Base-by-base conservation (phyloP, 1,140 invertebrate species). In the Leptinotarsa defecta region DNA sequence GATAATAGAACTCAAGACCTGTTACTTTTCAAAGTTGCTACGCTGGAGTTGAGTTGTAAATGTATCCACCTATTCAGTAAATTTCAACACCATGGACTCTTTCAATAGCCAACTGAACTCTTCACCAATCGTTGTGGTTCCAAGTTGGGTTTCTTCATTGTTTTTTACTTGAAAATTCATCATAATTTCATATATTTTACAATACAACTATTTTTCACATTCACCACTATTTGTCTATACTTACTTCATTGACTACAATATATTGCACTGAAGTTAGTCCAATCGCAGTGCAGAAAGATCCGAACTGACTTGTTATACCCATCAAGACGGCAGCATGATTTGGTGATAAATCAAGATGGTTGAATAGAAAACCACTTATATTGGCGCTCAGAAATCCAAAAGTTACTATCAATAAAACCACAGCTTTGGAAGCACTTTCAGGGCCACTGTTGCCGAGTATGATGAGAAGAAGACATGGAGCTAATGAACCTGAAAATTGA, bases 251-350 rank as follows among this genome's bases (percentile, higher is more conserved):
- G 6, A 84, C 86, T 1, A 94, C 86, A 13, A 76, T 24, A 65
- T 76, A 48, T 24, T 78, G 72, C 1, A 75, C 78, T 3, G 27
- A 84, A 4, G 91, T 81, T 1, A 93, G 94, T 15, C 91, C 92
- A 20, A 92, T 80, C 63, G 93, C 92, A 1, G 90, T 91, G 19
- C 91, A 88, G 2, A 92, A 80, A 75, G 93, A 94, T 0, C 92
- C 90, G 24, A 90, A 83, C 19, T 91, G 91, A 83, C 94, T 95
- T 27, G 92, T 93, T 22, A 95, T 87, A 5, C 94, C 92, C 90
- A 93, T 92, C 76, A 93, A 83, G 1, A 88, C 89, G 15, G 92
- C 91, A 22, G 92, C 91, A 85, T 88, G 90, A 84, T 90, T 91
- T 11, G 91, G 91, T 2, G 92, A 89, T 64, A 94, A 87, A 79